Percentiles rank a stretch among this genome's conserved stretches.
Conservation (phyloP, 2,888 invertebrate genomes). For the Amiota minor region DNA sequence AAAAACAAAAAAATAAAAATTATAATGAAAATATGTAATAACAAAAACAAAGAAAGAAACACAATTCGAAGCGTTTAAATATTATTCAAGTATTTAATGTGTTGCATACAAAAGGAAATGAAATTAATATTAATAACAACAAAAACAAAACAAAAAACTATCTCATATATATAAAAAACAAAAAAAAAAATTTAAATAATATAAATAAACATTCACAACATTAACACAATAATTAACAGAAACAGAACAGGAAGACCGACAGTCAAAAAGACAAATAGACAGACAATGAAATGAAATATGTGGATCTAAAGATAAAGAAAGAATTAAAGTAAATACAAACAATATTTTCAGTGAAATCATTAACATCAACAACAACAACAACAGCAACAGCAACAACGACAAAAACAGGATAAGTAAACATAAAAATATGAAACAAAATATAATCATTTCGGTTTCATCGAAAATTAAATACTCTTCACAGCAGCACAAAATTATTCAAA, state of each 20-base stretch:
- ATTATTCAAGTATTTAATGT: constrained; percentile 25
- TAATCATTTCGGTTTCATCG: too few relatives aligned
- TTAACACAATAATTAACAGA: not conserved
- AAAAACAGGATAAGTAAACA: too few relatives aligned
- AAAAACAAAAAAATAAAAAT: too few relatives aligned
- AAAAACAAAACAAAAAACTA: constrained; percentile 11
- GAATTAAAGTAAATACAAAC: too few relatives aligned
- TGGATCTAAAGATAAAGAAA: too few relatives aligned
- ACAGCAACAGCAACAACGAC: too few relatives aligned
- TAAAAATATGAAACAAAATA: too few relatives aligned
- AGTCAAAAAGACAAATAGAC: not conserved
- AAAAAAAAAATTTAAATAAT: not conserved
- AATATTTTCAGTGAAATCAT: too few relatives aligned
- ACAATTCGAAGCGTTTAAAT: constrained; percentile 24
- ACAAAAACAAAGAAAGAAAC: constrained; percentile 21
- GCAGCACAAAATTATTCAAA: too few relatives aligned
- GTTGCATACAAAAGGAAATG: not conserved
- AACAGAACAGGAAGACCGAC: not conserved
- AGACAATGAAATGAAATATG: not conserved
- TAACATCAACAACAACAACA: too few relatives aligned
- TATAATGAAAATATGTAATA: too few relatives aligned
- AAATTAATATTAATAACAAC: not conserved
- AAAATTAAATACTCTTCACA: too few relatives aligned
- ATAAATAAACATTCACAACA: not conserved
- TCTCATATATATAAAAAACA: not conserved